Base-by-base conservation (phyloP, 2,113 vertebrate species). In the Cynoglossus semilaevis region DNA sequence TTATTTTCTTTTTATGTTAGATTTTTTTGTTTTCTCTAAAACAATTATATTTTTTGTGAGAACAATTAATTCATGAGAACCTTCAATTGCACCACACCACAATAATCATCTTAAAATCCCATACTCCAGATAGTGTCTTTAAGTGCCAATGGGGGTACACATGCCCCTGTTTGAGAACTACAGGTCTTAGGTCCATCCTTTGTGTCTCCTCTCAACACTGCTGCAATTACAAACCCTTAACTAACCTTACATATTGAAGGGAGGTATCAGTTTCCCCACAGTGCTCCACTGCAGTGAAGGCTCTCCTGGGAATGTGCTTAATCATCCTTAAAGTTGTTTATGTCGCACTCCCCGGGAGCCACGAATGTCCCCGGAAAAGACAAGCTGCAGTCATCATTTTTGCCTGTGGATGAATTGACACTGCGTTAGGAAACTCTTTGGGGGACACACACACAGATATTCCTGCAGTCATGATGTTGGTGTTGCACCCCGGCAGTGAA, bases 231-330 rank as follows among this genome's bases (percentile, higher is more conserved):
- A 29, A 46, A 59, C 56, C 51, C 62, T 51, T 48, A 55, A 9
- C 15, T 36, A 48, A 63, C 54, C 60, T 61, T 50, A 52, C 4
- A 15, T 29, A 9, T 41, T 9, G 19, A 19, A 45, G 50, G 29
- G 29, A n/a, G 51, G 43, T 41, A 46, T 76, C 53, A 55, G 57
- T 68, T 54, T 44, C 49, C 6, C 42, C 1, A 11, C 12, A 13
- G 14, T 16, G 48, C 36, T 3, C n/a, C 43, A 51, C 63, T 66
- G 78, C 75, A 83, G 55, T 49, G 54, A 48, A 11, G 38, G 37
- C 38, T 63, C 77, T 72, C 75, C 12, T 18, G 77, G 78, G 70
- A 64, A 15, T 59, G 19, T 63, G 61, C 56, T 78, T 64, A 82
- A 78, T 80, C 74, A 72, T 65, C 73, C 75, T 44, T 70, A 58